Evolutionary conservation across 2,888 invertebrate species (phyloP), one percentile per base, ranked within the genome.

Genomic region (Herminia tarsipennalis): DNA sequence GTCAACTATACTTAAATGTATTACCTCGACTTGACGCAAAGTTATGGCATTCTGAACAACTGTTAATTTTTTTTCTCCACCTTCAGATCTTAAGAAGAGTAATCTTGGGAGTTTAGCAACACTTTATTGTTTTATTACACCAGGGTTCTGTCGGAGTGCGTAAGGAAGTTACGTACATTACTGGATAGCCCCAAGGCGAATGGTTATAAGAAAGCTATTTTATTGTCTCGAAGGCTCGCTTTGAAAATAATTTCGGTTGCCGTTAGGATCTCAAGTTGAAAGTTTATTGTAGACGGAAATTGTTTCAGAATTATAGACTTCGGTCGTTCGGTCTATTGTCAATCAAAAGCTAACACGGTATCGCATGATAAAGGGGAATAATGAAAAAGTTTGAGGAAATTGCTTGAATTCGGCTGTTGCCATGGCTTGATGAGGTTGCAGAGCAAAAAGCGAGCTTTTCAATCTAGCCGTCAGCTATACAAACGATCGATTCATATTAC

Each of bases 401-500:
- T 50, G 55, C 42, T 50, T 35, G 41, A 58, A 42, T 59, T 52
- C 52, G 45, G 49, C 51, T 56, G 51, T 60, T 49, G 55, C n/a
- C n/a, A n/a, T 44, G 56, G 58, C 56, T 60, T n/a, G n/a, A 66
- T 75, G 73, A 76, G 76, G 82, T 81, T 76, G 79, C 73, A 76
- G 68, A 78, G 76, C 72, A 74, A 78, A 82, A 77, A 79, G 59
- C 66, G 68, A 67, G 70, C 73, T 81, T 80, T 83, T 81, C 79
- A 81, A 86, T 82, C 78, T 80, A 78, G 76, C 81, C 84, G 82
- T 86, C 85, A 84, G 81, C 69, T 79, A 78, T 80, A 81, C 81
- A 83, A 86, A 84, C 82, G 80, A 85, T 83, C 81, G 81, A 82
- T 84, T 81, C 78, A 76, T 78, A 76, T 82, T 81, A 83, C 83